Evolutionary conservation across 53 echinoderm and acorn worm species (phyloP).

Genomic region (Zoroaster sp.): DNA sequence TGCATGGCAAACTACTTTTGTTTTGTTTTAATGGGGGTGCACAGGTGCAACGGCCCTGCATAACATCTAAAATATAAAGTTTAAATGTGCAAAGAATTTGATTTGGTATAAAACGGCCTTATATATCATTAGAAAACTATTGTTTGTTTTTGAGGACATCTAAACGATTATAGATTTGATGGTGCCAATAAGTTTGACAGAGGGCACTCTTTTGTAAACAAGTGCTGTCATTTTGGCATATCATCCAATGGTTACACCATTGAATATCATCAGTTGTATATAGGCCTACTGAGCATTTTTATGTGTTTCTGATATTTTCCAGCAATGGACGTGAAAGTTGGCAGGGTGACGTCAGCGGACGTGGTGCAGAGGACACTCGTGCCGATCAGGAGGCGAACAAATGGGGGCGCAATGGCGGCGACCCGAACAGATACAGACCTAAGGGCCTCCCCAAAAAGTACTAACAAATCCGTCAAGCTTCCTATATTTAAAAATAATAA

Average conservation of each 20-base stretch:
- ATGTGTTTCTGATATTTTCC: not conserved
- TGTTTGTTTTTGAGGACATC: no score
- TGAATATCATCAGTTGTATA: not conserved
- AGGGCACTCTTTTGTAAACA: not conserved
- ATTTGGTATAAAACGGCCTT: no score
- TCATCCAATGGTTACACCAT: not conserved
- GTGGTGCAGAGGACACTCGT: slow-evolving; percentile 39
- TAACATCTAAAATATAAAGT: no score
- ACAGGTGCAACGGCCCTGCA: no score
- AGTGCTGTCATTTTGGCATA: not conserved
- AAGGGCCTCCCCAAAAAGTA: slow-evolving; percentile 8
- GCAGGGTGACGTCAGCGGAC: slow-evolving; percentile 29
- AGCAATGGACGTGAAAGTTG: slow-evolving; percentile 47
- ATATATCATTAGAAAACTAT: no score
- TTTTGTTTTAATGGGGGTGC: no score
- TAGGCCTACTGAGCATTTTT: not conserved
- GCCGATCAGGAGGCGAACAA: slow-evolving; percentile 54
- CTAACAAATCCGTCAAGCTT: no score
- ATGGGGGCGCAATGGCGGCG: slow-evolving; percentile 50
- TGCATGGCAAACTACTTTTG: no score
- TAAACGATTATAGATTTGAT: no score
- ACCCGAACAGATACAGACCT: slow-evolving; percentile 51
- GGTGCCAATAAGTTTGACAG: no score
- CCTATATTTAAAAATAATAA: no score
- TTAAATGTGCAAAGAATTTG: no score